Evolutionary conservation across 1,140 invertebrate species (phyloP).

Genomic region (Drosophila bipectinata): DNA sequence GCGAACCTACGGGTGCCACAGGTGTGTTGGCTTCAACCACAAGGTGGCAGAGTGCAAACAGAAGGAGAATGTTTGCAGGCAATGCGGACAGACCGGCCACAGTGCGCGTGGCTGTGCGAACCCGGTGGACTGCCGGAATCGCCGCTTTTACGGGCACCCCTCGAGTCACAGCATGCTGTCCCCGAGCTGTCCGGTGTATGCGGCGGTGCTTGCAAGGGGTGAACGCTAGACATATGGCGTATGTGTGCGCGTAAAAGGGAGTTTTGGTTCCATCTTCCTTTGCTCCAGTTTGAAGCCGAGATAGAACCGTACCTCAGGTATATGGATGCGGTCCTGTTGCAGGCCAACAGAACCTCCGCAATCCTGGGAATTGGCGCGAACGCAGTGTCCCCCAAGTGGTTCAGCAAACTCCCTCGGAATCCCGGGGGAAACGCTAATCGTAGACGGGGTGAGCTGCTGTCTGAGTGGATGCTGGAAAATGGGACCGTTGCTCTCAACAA

Average conservation of each 20-base stretch:
- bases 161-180: too few species aligned
- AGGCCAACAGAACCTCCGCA: slow-evolving; percentile 6
- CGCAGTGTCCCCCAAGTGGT: neutral
- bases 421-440: neutral
- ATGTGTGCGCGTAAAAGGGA: neutral
- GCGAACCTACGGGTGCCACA: too few species aligned
- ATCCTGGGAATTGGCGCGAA: slow-evolving; percentile 9
- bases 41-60: too few species aligned
- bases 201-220: too few species aligned
- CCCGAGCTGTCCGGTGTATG: too few species aligned
- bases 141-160: too few species aligned
- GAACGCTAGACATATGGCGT: neutral
- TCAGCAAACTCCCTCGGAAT: neutral
- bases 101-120: too few species aligned
- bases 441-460: neutral
- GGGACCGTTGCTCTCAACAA: too few species aligned
- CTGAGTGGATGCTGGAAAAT: neutral
- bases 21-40: too few species aligned
- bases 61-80: too few species aligned
- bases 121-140: too few species aligned
- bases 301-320: slow-evolving; percentile 9
- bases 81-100: too few species aligned
- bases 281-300: slow-evolving; percentile 1
- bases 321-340: slow-evolving; percentile 5
- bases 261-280: slow-evolving; percentile 6